These are phyloP conservation scores for Leucopsar rothschildi DNA, from an alignment of 2,113 vertebrate genomes.

Conservation along the genomic window DNA sequence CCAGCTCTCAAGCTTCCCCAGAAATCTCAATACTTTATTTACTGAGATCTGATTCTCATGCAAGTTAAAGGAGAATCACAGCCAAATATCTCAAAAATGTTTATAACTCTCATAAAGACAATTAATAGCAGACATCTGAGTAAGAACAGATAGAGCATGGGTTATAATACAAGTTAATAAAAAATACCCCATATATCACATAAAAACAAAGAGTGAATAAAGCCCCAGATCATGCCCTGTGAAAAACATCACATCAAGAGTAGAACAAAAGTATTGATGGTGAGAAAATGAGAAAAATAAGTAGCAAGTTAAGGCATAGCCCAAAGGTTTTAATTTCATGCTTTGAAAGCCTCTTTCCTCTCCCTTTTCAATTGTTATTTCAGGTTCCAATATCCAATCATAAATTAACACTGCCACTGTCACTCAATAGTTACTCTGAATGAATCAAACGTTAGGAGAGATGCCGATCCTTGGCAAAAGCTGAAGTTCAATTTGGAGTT, in stretches of 20 bases:
- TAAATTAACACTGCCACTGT: neutral
- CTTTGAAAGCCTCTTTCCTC: neutral
- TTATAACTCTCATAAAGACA: neutral
- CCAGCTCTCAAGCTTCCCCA: neutral
- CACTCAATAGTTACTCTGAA: neutral
- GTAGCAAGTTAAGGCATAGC: neutral
- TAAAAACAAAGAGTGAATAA: neutral
- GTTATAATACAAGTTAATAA: neutral
- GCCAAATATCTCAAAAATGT: neutral
- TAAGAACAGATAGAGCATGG: neutral
- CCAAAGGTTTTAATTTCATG: slow-evolving; percentile 43
- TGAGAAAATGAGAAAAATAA: slow-evolving; percentile 27
- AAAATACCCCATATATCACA: neutral
- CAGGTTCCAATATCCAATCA: neutral
- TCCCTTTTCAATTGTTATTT: neutral
- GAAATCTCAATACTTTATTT: neutral
- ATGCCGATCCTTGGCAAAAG: neutral
- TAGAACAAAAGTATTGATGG: neutral
- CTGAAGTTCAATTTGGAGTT: neutral
- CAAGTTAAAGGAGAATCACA: neutral
- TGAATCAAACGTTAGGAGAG: neutral
- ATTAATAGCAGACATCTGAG: neutral
- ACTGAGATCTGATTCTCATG: neutral
- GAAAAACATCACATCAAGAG: neutral
- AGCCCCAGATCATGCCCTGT: neutral